Conservation (phyloP, 2,888 invertebrate genomes). For the Elysia crispata region DNA sequence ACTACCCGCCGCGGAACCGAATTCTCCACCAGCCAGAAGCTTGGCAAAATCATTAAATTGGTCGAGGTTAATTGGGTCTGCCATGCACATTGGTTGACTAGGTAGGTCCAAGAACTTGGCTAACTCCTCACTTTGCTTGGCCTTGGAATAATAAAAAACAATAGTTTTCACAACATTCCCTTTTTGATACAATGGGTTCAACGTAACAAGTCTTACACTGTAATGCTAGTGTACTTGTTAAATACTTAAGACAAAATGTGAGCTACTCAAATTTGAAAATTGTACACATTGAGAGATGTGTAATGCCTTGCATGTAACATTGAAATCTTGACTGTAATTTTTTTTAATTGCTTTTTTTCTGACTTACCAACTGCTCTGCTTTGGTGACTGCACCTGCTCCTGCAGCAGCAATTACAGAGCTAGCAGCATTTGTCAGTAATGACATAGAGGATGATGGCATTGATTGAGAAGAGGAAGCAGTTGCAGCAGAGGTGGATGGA, state of each 20-base stretch:
- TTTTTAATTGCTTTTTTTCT: too few relatives aligned
- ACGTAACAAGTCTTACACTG: too few relatives aligned
- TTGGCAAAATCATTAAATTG: conserved; percentile 47
- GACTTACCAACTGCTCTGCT: conserved; percentile 33
- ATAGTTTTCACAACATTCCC: too few relatives aligned
- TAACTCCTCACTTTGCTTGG: conserved; percentile 42
- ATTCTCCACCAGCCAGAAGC: conserved; percentile 46
- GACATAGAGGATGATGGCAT: conserved; percentile 32
- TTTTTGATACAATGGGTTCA: too few relatives aligned
- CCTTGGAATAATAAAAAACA: not conserved
- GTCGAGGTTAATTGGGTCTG: conserved; percentile 36
- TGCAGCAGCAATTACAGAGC: conserved; percentile 12
- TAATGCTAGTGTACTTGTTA: too few relatives aligned
- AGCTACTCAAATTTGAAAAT: not conserved
- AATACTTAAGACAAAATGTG: too few relatives aligned
- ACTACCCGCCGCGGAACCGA: conserved; percentile 56
- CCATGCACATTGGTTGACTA: conserved; percentile 40
- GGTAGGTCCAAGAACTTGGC: conserved; percentile 41
- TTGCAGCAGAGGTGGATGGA: not conserved
- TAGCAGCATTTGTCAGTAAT: conserved; percentile 18
- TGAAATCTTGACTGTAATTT: too few relatives aligned
- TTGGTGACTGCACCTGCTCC: conserved; percentile 34
- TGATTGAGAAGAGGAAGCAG: not conserved
- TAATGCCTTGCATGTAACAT: too few relatives aligned
- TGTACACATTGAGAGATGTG: not conserved